Conservation (phyloP, 2,888 invertebrate genomes). For the Lapara coniferarum region DNA sequence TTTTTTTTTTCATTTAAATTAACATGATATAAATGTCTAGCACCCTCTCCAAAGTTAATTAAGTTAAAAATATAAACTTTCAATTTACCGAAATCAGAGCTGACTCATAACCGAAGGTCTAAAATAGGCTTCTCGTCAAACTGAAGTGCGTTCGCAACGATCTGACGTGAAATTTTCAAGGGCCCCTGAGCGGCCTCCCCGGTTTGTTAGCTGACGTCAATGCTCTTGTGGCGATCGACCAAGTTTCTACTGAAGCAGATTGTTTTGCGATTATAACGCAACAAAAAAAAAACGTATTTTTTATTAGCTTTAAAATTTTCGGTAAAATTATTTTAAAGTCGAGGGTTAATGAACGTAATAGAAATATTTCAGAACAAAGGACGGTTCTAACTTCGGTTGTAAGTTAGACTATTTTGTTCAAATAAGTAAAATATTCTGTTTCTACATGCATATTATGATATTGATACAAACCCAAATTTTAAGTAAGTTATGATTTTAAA, state of each 20-base stretch:
- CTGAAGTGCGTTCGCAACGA: constrained; percentile 56
- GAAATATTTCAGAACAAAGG: too few relatives aligned
- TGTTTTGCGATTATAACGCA: constrained; percentile 21
- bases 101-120: constrained; percentile 51
- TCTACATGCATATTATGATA: too few relatives aligned
- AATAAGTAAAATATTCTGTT: too few relatives aligned
- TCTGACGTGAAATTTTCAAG: constrained; percentile 62
- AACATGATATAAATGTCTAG: not conserved
- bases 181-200: constrained; percentile 46
- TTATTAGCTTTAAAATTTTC: not conserved
- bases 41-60: not conserved
- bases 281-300: not conserved
- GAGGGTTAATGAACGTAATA: too few relatives aligned
- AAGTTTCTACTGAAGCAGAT: constrained; percentile 35
- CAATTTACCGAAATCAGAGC: constrained; percentile 37
- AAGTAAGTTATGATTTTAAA: too few relatives aligned
- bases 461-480: too few relatives aligned
- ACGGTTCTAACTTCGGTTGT: too few relatives aligned
- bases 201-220: constrained; percentile 61
- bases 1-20: not conserved
- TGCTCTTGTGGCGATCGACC: constrained; percentile 42
- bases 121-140: constrained; percentile 60
- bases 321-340: too few relatives aligned
- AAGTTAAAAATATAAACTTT: constrained; percentile 8
- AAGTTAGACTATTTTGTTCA: too few relatives aligned